Base-by-base conservation (phyloP, 1,140 invertebrate species). In the Cataglyphis hispanica region DNA sequence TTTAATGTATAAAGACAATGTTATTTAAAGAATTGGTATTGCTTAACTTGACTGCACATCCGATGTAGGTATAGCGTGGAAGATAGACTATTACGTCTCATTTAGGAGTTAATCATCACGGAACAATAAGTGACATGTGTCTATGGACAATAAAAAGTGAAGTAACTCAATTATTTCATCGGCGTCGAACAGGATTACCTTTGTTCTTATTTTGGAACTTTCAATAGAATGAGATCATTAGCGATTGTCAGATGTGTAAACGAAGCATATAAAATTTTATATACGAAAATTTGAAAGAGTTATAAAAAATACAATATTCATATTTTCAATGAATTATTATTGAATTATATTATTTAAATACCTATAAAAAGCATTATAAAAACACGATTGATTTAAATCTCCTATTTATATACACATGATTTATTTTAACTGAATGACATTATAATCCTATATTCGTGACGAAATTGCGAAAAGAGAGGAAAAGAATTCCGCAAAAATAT, bases 91-190 rank as follows among this genome's bases (percentile, higher is more conserved):
- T 60, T 56, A 69, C 31, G 72, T 67, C 60, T 50, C 16, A 69
- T 61, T 61, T 27, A 46, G 22, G 25, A 83, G 58, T 75, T 87
- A 63, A 64, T 89, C n/a, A 74, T 78, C 72, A 61, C 56, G 46
- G 27, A 72, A 77, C 75, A 78, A 69, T 84, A 37, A 83, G 37
- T 53, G 72, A 69, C 63, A 27, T 40, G 27, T 86, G 58, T 58
- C 72, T 40, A 76, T 70, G 13, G n/a, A 27, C 13, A 34, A 84
- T 2, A 69, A 81, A 75, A 75, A 76, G 25, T 84, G 37, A 46
- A 27, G 61, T 85, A 84, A 67, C 72, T 85, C 43, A 64, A 83
- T 80, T 74, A 34, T 34, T 69, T 27, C 67, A 13, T 46, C 25
- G 37, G 43, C 25, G 34, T 27, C 13, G 2, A 40, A 11, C 37